phyloP scores from a whole-genome alignment of 2,888 invertebrate genomes.

The Yponomeuta cagnagella region DNA sequence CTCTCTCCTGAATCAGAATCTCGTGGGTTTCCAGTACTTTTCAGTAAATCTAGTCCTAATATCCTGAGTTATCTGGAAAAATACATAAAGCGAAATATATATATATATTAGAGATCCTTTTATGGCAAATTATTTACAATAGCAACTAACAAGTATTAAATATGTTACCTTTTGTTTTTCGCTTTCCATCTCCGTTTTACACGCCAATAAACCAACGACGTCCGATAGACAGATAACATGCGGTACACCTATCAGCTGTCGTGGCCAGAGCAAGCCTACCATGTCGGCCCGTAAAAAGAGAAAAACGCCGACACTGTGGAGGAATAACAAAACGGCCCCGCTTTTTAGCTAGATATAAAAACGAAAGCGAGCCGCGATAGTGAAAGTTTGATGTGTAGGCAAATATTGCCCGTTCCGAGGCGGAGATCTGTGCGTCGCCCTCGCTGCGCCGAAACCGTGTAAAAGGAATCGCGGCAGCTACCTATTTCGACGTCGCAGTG shows the following conservation, averaged over 20 bases:
- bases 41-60: too few species aligned
- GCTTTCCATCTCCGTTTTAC: background rate
- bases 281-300: constrained; percentile 27
- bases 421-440: constrained; percentile 68
- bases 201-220: background rate
- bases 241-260: constrained; percentile 4
- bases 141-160: too few species aligned
- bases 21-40: too few species aligned
- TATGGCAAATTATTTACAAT: too few species aligned
- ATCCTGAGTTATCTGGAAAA: too few species aligned
- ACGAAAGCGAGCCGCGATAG: constrained; percentile 71
- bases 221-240: background rate
- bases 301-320: constrained; percentile 38
- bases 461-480: constrained; percentile 45
- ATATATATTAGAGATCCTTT: too few species aligned
- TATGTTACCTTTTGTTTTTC: too few species aligned
- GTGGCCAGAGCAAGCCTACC: constrained; percentile 10
- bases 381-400: constrained; percentile 76
- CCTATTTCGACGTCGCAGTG: too few species aligned
- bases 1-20: too few species aligned
- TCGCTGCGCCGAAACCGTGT: constrained; percentile 57
- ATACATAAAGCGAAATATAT: too few species aligned
- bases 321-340: constrained; percentile 57
- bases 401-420: constrained; percentile 68
- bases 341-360: constrained; percentile 62